Conservation (phyloP, 2,888 invertebrate species). For the Scaptomyza caliginosa region DNA sequence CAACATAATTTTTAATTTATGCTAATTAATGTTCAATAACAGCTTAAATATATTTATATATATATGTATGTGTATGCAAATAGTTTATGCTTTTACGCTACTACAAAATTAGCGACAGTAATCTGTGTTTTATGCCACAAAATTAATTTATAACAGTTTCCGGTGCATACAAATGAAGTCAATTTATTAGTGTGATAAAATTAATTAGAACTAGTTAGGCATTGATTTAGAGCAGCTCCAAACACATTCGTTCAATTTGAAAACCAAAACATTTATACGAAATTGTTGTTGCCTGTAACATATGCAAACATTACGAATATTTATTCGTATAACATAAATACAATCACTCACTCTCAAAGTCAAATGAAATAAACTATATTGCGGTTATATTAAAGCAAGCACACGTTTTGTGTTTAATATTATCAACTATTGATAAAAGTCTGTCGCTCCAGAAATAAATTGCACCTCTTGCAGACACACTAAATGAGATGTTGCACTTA, state of each 20-base stretch:
- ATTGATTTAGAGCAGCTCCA: constrained; percentile 5
- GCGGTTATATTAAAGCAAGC: neutral
- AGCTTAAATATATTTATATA: constrained; percentile 38
- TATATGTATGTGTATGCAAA: neutral
- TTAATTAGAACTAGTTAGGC: constrained; percentile 64
- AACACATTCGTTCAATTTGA: constrained; percentile 9
- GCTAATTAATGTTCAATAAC: constrained; percentile 74
- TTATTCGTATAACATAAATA: constrained; percentile 3
- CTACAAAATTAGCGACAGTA: constrained; percentile 45
- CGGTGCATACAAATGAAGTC: constrained; percentile 32
- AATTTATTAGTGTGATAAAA: constrained; percentile 46
- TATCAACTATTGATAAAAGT: constrained; percentile 8
- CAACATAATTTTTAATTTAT: constrained; percentile 61
- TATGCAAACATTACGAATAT: neutral
- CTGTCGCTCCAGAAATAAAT: constrained; percentile 8
- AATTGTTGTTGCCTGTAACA: neutral
- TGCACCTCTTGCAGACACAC: neutral
- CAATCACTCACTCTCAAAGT: neutral
- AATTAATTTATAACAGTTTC: constrained; percentile 39
- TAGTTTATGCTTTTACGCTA: neutral
- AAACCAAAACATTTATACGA: neutral
- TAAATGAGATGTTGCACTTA: constrained; percentile 6
- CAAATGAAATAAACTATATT: neutral
- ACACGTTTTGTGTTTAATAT: neutral
- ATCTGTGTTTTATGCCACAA: constrained; percentile 49